Conservation (phyloP, 2,888 invertebrate genomes). For the Acrobasis suavella region DNA sequence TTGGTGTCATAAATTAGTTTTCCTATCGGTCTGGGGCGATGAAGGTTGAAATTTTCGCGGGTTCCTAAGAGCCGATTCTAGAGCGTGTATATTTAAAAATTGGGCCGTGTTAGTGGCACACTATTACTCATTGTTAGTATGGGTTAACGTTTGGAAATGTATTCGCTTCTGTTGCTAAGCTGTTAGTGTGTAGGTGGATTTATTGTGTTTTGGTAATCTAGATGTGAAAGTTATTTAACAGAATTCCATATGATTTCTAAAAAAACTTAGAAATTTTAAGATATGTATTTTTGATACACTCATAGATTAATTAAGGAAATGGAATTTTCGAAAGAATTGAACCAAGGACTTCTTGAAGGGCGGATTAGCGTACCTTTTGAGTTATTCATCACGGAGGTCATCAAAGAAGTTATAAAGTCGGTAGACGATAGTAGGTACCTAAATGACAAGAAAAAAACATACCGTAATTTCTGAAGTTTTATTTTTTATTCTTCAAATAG, state of each 20-base stretch:
- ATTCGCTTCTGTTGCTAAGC: slow-evolving; percentile 19
- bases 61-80: slow-evolving; percentile 27
- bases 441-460: too few species aligned
- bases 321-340: too few species aligned
- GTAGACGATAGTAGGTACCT: too few species aligned
- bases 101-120: slow-evolving; percentile 49
- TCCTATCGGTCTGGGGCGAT: slow-evolving; percentile 36
- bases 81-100: slow-evolving; percentile 44
- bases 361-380: too few species aligned
- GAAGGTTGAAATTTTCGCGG: slow-evolving; percentile 30
- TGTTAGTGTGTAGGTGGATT: background rate
- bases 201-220: background rate
- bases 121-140: slow-evolving; percentile 42
- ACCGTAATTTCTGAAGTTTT: slow-evolving; percentile 11
- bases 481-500: slow-evolving; percentile 20
- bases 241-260: too few species aligned
- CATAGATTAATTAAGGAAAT: too few species aligned
- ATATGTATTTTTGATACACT: too few species aligned
- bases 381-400: too few species aligned
- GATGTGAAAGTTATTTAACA: too few species aligned
- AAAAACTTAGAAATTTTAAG: too few species aligned
- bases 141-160: slow-evolving; percentile 29
- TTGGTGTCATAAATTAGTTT: slow-evolving; percentile 42
- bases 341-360: too few species aligned
- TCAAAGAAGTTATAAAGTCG: too few species aligned